Evolutionary conservation across 1,140 invertebrate species (phyloP), one percentile per base, ranked within the genome.

Genomic region (Hypothenemus hampei): DNA sequence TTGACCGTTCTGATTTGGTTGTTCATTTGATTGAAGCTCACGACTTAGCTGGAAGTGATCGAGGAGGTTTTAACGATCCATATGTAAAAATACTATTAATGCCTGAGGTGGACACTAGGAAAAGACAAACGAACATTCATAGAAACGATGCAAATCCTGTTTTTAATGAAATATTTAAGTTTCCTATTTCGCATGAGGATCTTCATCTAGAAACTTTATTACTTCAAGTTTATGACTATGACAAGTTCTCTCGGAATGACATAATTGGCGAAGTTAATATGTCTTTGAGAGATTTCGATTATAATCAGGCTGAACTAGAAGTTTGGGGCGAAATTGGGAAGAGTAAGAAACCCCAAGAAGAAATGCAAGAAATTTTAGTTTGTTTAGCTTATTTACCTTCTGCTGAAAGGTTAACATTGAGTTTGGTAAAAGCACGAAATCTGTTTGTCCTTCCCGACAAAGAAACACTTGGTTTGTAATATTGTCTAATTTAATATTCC

Each of bases 1-100:
- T 92, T 65, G 84, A 92, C 69, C 80, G 87, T 62, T 92, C 89
- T 16, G 91, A 94, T 71, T 75, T 94, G 35, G 82, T 89, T 53
- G 86, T 93, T 18, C 88, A 92, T 72, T 72, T 94, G 31, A 92
- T 93, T 73, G 87, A 90, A 85, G 90, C 89, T 35, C 86, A 90
- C 66, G 87, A 91, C 70, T 74, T 93, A 4, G 84, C 85, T 11
- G 82, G 85, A 35, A 86, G 84, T 65, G 85, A 89, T 54, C 81
- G 85, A 52, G 88, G 87, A 1, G 87, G 88, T 6, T 92, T 91
- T 71, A 88, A 88, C 57, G 89, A 93, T 71, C 89, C 90, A 0
- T 93, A 91, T 69, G 85, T 93, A 10, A 80, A 86, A 2, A 69
- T 93, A 8, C 79, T 76, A 35, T 75, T 92, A 22, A 74, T 80